phyloP scores from a whole-genome alignment of 2,888 invertebrate genomes.

The Camptogramma bilineatum region DNA sequence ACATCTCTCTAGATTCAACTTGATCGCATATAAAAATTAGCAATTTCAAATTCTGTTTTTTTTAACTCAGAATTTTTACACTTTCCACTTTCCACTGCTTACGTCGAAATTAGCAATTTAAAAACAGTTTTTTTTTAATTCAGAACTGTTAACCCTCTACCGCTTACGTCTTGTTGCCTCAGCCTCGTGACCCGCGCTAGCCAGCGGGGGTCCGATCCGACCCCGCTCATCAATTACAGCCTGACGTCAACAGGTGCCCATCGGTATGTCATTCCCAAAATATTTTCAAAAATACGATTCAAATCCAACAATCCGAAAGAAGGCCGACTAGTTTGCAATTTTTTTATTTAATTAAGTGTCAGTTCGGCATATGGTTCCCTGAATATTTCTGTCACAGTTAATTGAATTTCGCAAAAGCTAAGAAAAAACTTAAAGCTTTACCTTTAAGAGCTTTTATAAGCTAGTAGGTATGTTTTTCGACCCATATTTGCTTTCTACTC shows the following conservation, averaged over 20 bases:
- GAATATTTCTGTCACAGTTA: constrained; percentile 12
- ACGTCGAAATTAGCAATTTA: too few species aligned
- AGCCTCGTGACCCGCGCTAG: constrained; percentile 37
- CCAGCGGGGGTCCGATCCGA: constrained; percentile 41
- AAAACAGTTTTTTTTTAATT: too few species aligned
- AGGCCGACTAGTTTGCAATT: neutral
- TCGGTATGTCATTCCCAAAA: constrained; percentile 28
- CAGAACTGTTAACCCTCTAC: constrained; percentile 1
- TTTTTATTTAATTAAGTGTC: neutral
- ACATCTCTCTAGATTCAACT: too few species aligned
- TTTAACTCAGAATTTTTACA: too few species aligned
- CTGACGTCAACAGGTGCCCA: constrained; percentile 45
- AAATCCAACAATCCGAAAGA: neutral
- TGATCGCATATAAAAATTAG: too few species aligned
- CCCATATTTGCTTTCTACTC: neutral
- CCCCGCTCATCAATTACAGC: constrained; percentile 48
- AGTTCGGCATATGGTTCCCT: neutral
- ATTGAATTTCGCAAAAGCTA: neutral
- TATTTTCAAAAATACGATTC: constrained; percentile 39
- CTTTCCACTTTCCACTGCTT: too few species aligned
- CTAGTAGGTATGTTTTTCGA: neutral
- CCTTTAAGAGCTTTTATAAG: neutral
- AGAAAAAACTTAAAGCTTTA: too few species aligned
- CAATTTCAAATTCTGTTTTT: too few species aligned
- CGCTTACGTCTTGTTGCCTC: constrained; percentile 20